These are phyloP conservation scores for Psittacula echo DNA, from an alignment of 2,797 vertebrate species.

Conservation along the genomic window DNA sequence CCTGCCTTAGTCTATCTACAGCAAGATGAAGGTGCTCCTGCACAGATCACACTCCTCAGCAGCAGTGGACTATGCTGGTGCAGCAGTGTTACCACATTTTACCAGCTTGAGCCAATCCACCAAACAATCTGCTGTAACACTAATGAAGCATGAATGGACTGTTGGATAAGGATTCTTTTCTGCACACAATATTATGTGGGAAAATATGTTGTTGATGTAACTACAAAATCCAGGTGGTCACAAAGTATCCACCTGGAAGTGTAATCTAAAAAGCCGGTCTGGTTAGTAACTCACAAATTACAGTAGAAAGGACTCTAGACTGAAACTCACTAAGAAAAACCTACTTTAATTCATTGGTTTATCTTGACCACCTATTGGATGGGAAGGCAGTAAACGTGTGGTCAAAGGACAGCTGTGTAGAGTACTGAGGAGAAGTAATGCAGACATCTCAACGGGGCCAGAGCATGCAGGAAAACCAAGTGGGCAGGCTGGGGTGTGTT, in stretches of 20 bases:
- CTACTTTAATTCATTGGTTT: not conserved
- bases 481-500: not conserved
- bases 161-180: not conserved
- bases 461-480: not conserved
- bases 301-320: not conserved
- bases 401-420: not conserved
- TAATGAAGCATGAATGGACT: not conserved
- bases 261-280: not conserved
- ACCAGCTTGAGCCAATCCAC: not conserved
- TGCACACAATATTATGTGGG: rapidly evolving
- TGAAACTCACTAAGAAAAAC: not conserved
- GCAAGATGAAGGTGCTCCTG: not conserved
- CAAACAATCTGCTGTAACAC: not conserved
- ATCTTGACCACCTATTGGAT: not conserved
- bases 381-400: not conserved
- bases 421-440: not conserved
- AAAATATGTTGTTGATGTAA: not conserved
- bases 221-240: not conserved
- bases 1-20: not conserved
- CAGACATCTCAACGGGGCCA: not conserved
- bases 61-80: not conserved
- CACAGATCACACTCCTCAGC: not conserved
- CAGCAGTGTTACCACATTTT: not conserved
- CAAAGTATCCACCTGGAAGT: rapidly evolving
- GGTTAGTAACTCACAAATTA: not conserved